Percentiles rank a stretch among this genome's conserved stretches.
Conservation (phyloP, 1,140 invertebrate genomes). For the Bombus superbus region DNA sequence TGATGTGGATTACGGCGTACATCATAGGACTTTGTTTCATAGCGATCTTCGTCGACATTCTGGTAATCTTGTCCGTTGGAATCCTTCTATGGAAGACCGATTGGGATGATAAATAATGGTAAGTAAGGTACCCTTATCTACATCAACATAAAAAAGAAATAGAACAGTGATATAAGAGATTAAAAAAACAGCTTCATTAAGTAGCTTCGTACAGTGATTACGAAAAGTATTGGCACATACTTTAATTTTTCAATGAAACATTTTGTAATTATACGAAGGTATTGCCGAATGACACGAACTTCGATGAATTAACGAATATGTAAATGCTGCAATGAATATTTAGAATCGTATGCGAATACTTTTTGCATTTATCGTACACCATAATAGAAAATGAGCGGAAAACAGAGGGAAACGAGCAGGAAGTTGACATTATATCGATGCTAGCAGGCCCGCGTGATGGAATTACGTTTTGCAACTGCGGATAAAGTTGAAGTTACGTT, state of each 20-base stretch:
- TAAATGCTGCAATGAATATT: too few species aligned
- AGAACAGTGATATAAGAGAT: too few species aligned
- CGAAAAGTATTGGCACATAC: too few species aligned
- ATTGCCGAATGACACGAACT: too few species aligned
- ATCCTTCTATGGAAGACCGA: conserved; percentile 28
- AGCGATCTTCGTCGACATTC: conserved; percentile 62
- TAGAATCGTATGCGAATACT: too few species aligned
- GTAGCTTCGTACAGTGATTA: too few species aligned
- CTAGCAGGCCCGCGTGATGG: not conserved
- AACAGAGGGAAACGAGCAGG: not conserved
- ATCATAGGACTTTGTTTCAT: conserved; percentile 62
- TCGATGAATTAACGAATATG: too few species aligned
- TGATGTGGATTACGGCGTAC: conserved; percentile 64
- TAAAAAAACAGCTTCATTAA: too few species aligned
- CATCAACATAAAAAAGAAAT: not conserved
- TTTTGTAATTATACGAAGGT: not conserved
- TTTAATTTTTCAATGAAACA: not conserved
- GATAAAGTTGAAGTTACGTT: conserved; percentile 18
- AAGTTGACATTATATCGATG: not conserved
- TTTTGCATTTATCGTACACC: too few species aligned
- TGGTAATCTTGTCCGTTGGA: conserved; percentile 62
- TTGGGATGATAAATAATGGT: not conserved
- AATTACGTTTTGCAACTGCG: conserved; percentile 17
- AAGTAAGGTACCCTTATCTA: not conserved
- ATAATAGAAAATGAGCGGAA: not conserved